phyloP scores from a whole-genome alignment of 2,113 vertebrate genomes.

The Tapirus terrestris region DNA sequence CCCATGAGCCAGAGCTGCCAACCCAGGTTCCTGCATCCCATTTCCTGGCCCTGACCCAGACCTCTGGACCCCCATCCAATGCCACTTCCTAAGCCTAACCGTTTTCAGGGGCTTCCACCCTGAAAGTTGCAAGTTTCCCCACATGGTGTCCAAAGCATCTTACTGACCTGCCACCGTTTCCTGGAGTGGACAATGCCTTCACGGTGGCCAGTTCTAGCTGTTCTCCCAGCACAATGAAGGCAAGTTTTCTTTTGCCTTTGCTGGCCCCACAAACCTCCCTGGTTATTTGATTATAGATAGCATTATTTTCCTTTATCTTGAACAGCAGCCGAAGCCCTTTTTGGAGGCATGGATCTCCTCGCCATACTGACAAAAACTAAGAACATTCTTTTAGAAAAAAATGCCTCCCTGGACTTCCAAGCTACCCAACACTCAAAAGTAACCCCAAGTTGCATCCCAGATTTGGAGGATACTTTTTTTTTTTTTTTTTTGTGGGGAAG shows the following conservation, averaged over 20 bases:
- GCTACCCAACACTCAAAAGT: neutral
- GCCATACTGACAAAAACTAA: slow-evolving; percentile 15
- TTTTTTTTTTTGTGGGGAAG: too few relatives aligned
- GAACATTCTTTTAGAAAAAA: neutral
- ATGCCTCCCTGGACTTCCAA: neutral
- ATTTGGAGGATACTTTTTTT: neutral
- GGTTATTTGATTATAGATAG: neutral
- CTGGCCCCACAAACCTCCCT: neutral
- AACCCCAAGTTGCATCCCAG: neutral
- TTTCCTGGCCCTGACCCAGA: neutral
- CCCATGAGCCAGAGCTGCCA: neutral
- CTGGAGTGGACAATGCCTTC: neutral
- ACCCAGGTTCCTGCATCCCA: neutral
- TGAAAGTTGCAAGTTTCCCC: neutral
- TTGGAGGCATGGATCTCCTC: neutral
- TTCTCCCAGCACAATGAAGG: neutral
- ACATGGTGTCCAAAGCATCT: neutral
- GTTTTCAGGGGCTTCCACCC: neutral
- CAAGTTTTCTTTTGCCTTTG: neutral
- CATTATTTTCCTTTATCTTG: neutral
- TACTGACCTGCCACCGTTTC: neutral
- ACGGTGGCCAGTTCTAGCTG: neutral
- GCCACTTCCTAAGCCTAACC: neutral
- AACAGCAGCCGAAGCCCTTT: neutral
- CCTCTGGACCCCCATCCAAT: neutral